A percentile compares a stretch with the other conserved stretches of the same genome.
Evolutionary conservation across 2,888 invertebrate genomes (phyloP).

Genomic region (Lepas anatifera): DNA sequence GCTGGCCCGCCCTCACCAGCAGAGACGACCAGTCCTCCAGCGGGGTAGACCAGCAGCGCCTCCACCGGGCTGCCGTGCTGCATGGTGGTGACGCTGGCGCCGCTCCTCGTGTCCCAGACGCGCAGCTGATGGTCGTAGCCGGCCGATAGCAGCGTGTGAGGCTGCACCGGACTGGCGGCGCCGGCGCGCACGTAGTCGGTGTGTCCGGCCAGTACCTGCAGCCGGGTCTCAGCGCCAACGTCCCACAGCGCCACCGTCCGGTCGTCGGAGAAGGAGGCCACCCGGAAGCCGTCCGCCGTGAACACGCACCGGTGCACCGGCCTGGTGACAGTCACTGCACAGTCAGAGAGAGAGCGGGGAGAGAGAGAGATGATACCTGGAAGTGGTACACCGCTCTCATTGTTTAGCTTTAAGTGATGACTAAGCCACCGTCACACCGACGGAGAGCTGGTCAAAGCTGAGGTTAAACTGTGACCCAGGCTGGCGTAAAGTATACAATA

Average conservation of each 20-base stretch:
- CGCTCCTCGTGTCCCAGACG: slow-evolving; percentile 70
- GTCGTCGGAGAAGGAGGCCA: slow-evolving; percentile 85
- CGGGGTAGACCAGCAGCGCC: slow-evolving; percentile 71
- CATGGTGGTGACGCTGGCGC: slow-evolving; percentile 47
- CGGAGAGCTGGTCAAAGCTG: no score
- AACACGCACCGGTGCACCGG: slow-evolving; percentile 71
- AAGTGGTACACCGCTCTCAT: no score
- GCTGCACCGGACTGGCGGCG: slow-evolving; percentile 57
- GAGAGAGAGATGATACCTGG: no score
- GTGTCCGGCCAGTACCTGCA: slow-evolving; percentile 19
- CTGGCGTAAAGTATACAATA: no score
- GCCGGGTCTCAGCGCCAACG: slow-evolving; percentile 56
- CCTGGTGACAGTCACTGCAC: slow-evolving; percentile 29
- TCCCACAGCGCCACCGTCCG: slow-evolving; percentile 82
- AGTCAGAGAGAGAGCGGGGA: no score
- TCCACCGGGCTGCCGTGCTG: slow-evolving; percentile 86
- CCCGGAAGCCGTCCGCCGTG: slow-evolving; percentile 58
- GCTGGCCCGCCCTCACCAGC: slow-evolving; percentile 48
- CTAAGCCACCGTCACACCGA: no score
- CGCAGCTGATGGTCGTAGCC: slow-evolving; percentile 80
- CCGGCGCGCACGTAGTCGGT: slow-evolving; percentile 50
- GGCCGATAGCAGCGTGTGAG: slow-evolving; percentile 66
- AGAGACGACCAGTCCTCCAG: slow-evolving; percentile 78
- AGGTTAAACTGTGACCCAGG: no score
- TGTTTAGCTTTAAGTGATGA: no score